Base-by-base conservation (phyloP, 2,797 vertebrate genomes). In the Sylvia borin region DNA sequence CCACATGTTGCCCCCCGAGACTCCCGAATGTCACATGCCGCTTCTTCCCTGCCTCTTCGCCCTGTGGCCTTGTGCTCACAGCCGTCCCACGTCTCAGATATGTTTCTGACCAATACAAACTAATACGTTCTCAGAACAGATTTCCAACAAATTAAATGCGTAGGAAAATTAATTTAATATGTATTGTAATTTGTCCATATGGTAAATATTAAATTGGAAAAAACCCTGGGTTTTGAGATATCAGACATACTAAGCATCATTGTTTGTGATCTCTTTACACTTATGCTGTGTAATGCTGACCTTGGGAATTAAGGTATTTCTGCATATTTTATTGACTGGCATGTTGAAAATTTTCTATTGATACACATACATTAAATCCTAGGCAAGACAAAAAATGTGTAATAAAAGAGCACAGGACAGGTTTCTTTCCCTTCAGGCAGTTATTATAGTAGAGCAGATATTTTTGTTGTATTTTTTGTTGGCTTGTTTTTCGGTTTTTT, bases 1-100 rank as follows among this genome's bases (percentile, higher is more conserved):
- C 80, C 92, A 53, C 90, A 92, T 85, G 70, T 96, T 92, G 95
- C 85, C 97, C 97, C 88, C 27, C 51, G 96, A 92, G 97, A 94
- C 90, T 96, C 92, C 47, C 68, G 72, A 82, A 47, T 70, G 97
- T 91, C 48, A 93, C 94, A 88, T 92, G 94, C 94, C 94, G 8
- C 94, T 95, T 91, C 85, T 95, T 61, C 53, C 0, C 60, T 42
- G 78, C 62, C 62, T 78, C 42, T 55, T 50, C 34, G 24, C 48
- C 43, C 0, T 31, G 1, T 31, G 68, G 73, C 20, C 74, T 50
- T 42, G 0, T 16, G 48, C 14, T 34, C 47, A 1, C 9, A 4
- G 57, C 11, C 40, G 58, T 81, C 50, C 48, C 50, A 3, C 34
- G 16, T 43, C 66, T 67, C 57, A 2, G 2, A 25, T 22, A 7